Base-by-base conservation (phyloP, 2,888 invertebrate genomes). In the Drosophila demipolita region DNA sequence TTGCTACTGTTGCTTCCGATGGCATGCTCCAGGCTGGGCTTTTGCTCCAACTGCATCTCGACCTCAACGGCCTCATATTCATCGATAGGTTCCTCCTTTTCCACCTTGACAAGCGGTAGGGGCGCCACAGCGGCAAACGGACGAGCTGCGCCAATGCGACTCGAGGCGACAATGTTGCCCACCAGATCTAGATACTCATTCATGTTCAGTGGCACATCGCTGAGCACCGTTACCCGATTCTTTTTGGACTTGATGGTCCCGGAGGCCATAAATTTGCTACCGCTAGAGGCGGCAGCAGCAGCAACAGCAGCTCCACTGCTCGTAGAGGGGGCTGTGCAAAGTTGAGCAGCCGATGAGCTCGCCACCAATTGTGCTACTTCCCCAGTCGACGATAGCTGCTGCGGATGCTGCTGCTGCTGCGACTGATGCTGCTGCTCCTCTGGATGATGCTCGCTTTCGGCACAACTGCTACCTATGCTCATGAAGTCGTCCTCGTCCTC, bases 161-260 rank as follows among this genome's bases (percentile, higher is more conserved):
- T 92, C 1, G 92, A 92, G n/a, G 92, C 92, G 66, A 93, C 91
- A 66, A 93, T 92, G 64, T 93, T 93, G 33, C 93, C 93, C 66
- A 93, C 91, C 59, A 93, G 69, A 79, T 93, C 92, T 36, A 93
- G 75, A 68, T 92, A 93, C 82, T 93, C 92, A 61, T 91, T 92
- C 74, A 93, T 87, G 78, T 93, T 92, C n/a, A 93, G 81, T 74
- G 93, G 93, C 29, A 93, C 93, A 87, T 93, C 93, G 67, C 93
- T 93, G 36, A 93, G 84, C 36, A 93, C 93, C 6, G 92, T 93
- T 29, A 93, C 90, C 2, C 91, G 92, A 48, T 89, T 91, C 79
- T 89, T 90, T 6, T 89, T 87, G 33, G 88, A 90, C 58, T 87
- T 89, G 52, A 78, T 82, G 20, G 79, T 53, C 26, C 64, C 55